Evolutionary conservation across 1,140 invertebrate genomes (phyloP).

Genomic region (Melanaphis sacchari): DNA sequence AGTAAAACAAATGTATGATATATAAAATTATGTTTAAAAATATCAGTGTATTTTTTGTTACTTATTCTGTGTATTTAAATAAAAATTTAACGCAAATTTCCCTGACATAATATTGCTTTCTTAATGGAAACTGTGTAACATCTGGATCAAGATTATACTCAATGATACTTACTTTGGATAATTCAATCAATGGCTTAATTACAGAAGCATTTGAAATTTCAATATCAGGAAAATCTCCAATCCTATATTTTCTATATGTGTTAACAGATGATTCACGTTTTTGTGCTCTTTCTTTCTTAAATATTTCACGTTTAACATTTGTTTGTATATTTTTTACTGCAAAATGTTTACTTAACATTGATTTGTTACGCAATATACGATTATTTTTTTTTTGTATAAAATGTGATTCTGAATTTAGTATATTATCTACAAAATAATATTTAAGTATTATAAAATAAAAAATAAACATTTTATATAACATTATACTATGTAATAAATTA

Average conservation of each 20-base stretch:
- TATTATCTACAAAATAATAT: not conserved
- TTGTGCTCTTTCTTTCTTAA: constrained; percentile 29
- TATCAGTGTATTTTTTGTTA: not conserved
- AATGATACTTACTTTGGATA: constrained; percentile 37
- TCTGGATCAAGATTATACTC: not conserved
- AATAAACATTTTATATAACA: not conserved
- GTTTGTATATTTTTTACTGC: not conserved
- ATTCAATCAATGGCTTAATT: constrained; percentile 29
- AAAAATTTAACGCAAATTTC: not conserved
- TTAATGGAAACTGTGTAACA: not conserved
- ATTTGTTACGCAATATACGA: constrained; percentile 1
- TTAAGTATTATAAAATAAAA: not conserved
- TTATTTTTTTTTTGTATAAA: constrained; percentile 18
- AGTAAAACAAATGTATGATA: not conserved
- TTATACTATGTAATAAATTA: not conserved
- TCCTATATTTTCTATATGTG: constrained; percentile 15
- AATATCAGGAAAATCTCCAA: constrained; percentile 28
- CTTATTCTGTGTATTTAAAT: not conserved
- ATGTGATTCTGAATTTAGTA: not conserved
- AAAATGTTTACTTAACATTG: not conserved
- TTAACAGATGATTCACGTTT: constrained; percentile 24
- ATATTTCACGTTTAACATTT: not conserved
- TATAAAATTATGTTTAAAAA: not conserved
- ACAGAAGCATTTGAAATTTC: constrained; percentile 30
- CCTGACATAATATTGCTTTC: not conserved